Evolutionary conservation across 2,113 vertebrate genomes (phyloP).

Genomic region (Gopherus flavomarginatus): DNA sequence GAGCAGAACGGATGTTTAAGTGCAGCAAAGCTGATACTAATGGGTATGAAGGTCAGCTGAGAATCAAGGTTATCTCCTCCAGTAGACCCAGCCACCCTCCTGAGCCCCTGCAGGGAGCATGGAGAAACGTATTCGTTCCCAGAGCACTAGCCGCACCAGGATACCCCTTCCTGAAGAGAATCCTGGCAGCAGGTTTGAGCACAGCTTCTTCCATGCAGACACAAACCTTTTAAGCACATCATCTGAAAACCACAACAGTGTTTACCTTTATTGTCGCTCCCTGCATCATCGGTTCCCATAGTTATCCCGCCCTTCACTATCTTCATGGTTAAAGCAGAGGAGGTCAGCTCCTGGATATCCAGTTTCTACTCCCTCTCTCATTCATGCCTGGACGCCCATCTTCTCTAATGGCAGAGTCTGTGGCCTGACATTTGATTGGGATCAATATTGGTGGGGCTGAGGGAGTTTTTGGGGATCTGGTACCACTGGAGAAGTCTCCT

Average conservation of each 20-base stretch:
- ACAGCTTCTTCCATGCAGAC: not conserved
- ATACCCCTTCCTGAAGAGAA: not conserved
- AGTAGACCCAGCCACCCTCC: fast-evolving
- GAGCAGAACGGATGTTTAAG: not conserved
- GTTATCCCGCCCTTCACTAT: not conserved
- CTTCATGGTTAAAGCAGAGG: not conserved
- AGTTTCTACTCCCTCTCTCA: not conserved
- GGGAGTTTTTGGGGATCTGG: not conserved
- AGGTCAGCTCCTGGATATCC: not conserved
- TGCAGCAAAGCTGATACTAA: constrained; percentile 38
- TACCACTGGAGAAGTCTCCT: not conserved
- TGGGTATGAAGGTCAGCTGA: constrained; percentile 51
- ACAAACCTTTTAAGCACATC: fast-evolving
- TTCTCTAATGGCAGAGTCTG: not conserved
- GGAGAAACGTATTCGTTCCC: fast-evolving
- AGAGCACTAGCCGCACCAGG: fast-evolving
- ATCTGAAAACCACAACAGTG: not conserved
- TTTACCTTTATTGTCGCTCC: not conserved
- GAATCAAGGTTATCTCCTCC: not conserved
- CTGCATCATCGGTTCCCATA: not conserved
- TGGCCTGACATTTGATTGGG: not conserved
- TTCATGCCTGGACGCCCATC: not conserved
- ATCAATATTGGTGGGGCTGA: not conserved
- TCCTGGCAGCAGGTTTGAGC: not conserved
- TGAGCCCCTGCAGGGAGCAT: not conserved